phyloP scores from a whole-genome alignment of 2,113 vertebrate species.

The Corythoichthys intestinalis region DNA sequence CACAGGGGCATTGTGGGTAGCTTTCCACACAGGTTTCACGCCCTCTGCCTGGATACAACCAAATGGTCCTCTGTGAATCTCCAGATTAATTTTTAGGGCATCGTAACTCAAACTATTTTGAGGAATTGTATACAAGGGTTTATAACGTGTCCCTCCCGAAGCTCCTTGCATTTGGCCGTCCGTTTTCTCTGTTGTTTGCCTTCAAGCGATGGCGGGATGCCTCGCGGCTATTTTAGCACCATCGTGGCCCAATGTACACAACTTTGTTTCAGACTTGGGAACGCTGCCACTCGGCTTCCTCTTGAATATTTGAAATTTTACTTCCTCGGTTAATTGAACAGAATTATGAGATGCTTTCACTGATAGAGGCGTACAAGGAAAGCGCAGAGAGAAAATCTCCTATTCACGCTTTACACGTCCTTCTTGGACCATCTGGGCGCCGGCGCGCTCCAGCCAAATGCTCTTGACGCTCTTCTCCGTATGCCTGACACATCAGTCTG shows the following conservation, averaged over 20 bases:
- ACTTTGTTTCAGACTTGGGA: constrained; percentile 7
- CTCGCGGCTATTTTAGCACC: constrained; percentile 25
- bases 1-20: constrained; percentile 59
- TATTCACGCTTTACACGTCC: constrained; percentile 34
- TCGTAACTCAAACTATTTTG: too few species aligned
- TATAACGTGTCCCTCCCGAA: background rate
- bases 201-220: constrained; percentile 15
- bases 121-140: background rate
- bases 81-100: background rate
- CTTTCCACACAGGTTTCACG: constrained; percentile 26
- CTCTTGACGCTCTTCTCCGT: constrained; percentile 27
- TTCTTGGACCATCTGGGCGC: constrained; percentile 50
- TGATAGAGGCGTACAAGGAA: background rate
- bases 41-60: constrained; percentile 42
- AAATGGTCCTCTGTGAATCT: background rate
- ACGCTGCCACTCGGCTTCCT: background rate
- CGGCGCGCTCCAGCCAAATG: constrained; percentile 21
- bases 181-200: constrained; percentile 14
- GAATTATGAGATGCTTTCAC: background rate
- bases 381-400: constrained; percentile 4
- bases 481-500: constrained; percentile 25
- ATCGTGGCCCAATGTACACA: constrained; percentile 2
- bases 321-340: constrained; percentile 2
- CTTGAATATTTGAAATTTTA: constrained; percentile 17
- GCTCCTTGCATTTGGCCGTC: constrained; percentile 11